These are phyloP conservation scores for Epizoanthus rinbou DNA, from an alignment of 92 coral and sea anemone species.

Conservation along the genomic window DNA sequence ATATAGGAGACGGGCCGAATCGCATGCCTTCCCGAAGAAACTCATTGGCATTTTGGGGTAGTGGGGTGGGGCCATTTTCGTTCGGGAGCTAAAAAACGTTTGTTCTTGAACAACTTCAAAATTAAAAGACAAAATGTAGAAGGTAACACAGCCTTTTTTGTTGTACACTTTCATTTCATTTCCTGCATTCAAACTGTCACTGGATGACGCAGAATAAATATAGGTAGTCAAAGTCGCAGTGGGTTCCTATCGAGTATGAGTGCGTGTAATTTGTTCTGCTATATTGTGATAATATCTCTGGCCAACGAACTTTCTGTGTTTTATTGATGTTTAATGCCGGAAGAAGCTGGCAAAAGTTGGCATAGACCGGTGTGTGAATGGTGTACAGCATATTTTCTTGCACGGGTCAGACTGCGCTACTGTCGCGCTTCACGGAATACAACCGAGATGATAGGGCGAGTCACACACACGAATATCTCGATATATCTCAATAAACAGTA, in stretches of 20 bases:
- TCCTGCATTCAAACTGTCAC: too few relatives aligned
- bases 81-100: too few relatives aligned
- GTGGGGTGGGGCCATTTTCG: too few relatives aligned
- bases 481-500: constrained; percentile 12
- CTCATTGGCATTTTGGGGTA: too few relatives aligned
- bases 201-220: too few relatives aligned
- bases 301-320: background rate
- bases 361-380: background rate
- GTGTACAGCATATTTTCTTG: background rate
- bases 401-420: background rate
- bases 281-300: background rate
- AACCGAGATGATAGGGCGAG: background rate
- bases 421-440: background rate
- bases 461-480: constrained; percentile 9
- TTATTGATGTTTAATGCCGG: background rate
- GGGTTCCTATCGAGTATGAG: background rate
- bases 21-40: too few relatives aligned
- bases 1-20: too few relatives aligned
- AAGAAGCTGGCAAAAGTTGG: background rate
- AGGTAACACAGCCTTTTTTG: too few relatives aligned
- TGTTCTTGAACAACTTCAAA: too few relatives aligned
- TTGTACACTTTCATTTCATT: too few relatives aligned
- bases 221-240: background rate
- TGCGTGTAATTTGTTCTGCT: background rate
- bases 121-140: too few relatives aligned